Evolutionary conservation across 1,140 invertebrate genomes (phyloP).

Genomic region (Drosophila yakuba): DNA sequence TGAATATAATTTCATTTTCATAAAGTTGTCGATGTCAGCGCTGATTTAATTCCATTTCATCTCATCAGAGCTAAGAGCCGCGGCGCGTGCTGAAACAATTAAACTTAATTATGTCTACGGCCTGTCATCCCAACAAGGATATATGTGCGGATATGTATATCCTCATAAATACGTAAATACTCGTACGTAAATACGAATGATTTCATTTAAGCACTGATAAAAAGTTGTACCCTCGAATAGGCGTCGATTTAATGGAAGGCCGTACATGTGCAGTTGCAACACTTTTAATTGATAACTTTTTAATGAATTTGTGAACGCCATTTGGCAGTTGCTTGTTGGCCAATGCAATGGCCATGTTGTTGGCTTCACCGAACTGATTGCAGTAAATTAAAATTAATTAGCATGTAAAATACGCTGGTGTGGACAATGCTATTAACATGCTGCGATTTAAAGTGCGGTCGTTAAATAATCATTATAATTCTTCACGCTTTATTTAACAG

Average conservation of each 20-base stretch:
- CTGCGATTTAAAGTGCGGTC: constrained; percentile 60
- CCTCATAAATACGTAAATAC: constrained; percentile 22
- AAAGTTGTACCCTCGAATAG: constrained; percentile 56
- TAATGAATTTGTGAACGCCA: constrained; percentile 62
- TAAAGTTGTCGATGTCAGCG: constrained; percentile 82
- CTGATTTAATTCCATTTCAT: constrained; percentile 80
- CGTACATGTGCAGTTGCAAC: constrained; percentile 31
- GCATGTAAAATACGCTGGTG: constrained; percentile 43
- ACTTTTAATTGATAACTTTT: constrained; percentile 80
- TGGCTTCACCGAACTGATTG: constrained; percentile 32
- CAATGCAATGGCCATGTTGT: background rate
- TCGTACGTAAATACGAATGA: constrained; percentile 34
- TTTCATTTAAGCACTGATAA: constrained; percentile 65
- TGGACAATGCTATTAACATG: constrained; percentile 53
- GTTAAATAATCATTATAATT: constrained; percentile 63
- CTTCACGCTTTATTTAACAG: constrained; percentile 55
- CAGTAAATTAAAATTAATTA: constrained; percentile 79
- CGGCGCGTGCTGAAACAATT: constrained; percentile 74
- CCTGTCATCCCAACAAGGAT: constrained; percentile 35
- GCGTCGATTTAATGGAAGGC: constrained; percentile 57
- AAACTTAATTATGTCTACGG: constrained; percentile 75
- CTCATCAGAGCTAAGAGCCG: constrained; percentile 38
- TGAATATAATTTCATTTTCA: constrained; percentile 77
- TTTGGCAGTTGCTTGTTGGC: constrained; percentile 31
- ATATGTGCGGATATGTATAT: constrained; percentile 21